These are phyloP conservation scores for Enoplosus armatus DNA, from an alignment of 2,797 vertebrate genomes.

Conservation along the genomic window DNA sequence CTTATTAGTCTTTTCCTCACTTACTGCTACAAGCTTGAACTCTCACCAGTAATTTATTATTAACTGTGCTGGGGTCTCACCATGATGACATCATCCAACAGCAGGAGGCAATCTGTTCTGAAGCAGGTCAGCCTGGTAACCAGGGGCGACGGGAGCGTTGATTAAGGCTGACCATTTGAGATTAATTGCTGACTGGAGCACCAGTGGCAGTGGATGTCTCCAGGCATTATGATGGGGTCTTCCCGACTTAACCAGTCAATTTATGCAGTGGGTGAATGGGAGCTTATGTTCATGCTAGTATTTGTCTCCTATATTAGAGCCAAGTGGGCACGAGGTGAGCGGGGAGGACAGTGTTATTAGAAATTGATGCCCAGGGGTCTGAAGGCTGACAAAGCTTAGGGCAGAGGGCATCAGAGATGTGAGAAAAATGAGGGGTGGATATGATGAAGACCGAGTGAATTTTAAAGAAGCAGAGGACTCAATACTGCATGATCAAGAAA, in stretches of 20 bases:
- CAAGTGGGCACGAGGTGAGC: slow-evolving; percentile 42
- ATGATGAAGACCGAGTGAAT: slow-evolving; percentile 46
- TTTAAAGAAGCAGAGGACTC: slow-evolving; percentile 7
- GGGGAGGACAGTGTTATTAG: slow-evolving; percentile 56
- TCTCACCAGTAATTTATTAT: slow-evolving; percentile 49
- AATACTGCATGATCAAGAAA: not conserved
- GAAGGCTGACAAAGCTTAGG: slow-evolving; percentile 51
- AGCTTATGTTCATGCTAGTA: slow-evolving; percentile 38
- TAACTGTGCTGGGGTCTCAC: slow-evolving; percentile 54
- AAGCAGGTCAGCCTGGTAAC: slow-evolving; percentile 69
- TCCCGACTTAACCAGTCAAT: slow-evolving; percentile 44
- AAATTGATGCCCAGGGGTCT: slow-evolving; percentile 59
- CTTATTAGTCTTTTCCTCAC: slow-evolving; percentile 45
- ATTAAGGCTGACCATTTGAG: slow-evolving; percentile 68
- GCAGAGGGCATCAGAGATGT: slow-evolving; percentile 42
- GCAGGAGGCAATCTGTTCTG: slow-evolving; percentile 46
- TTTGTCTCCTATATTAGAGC: slow-evolving; percentile 59
- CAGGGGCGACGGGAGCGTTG: slow-evolving; percentile 54
- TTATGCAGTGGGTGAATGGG: slow-evolving; percentile 52
- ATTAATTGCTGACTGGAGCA: slow-evolving; percentile 65
- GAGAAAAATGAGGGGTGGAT: slow-evolving; percentile 27
- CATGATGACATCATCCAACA: slow-evolving; percentile 65
- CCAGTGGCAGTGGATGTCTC: slow-evolving; percentile 54
- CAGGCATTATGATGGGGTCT: slow-evolving; percentile 41
- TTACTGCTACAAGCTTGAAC: slow-evolving; percentile 48